Evolutionary conservation across 2,797 vertebrate genomes (phyloP).

Genomic region (Sternotherus odoratus): DNA sequence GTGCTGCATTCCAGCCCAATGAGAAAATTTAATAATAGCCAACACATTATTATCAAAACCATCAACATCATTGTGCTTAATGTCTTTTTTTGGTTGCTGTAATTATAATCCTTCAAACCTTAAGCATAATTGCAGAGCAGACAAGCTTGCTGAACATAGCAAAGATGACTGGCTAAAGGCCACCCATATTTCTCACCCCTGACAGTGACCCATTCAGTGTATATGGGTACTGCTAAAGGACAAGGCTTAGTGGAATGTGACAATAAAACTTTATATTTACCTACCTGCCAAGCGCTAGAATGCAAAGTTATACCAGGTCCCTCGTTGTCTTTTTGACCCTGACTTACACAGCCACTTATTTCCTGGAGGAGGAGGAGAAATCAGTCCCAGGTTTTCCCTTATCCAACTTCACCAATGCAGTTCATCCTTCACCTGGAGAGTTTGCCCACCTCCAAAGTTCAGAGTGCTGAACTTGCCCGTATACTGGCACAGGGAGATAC

Average conservation of each 20-base stretch:
- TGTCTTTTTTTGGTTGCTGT: constrained; percentile 59
- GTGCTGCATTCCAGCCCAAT: constrained; percentile 47
- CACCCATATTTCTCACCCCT: constrained; percentile 21
- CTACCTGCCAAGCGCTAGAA: constrained; percentile 35
- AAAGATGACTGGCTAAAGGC: constrained; percentile 19
- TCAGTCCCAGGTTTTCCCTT: neutral
- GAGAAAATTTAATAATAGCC: constrained; percentile 65
- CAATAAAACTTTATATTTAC: constrained; percentile 30
- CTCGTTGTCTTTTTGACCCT: neutral
- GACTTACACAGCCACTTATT: neutral
- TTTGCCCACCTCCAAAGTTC: neutral
- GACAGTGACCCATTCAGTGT: neutral
- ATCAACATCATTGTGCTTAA: constrained; percentile 72
- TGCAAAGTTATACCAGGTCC: neutral
- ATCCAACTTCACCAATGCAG: neutral
- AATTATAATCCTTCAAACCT: constrained; percentile 68
- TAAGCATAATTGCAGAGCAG: constrained; percentile 30
- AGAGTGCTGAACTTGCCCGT: neutral
- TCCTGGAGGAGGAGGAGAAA: neutral
- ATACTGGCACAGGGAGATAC: neutral
- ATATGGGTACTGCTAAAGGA: too few species aligned
- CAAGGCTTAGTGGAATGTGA: neutral
- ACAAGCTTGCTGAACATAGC: constrained; percentile 28
- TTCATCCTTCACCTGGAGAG: neutral
- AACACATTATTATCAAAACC: constrained; percentile 71